These are phyloP conservation scores for Steromphala cineraria DNA, from an alignment of 2,888 invertebrate genomes.

Conservation along the genomic window DNA sequence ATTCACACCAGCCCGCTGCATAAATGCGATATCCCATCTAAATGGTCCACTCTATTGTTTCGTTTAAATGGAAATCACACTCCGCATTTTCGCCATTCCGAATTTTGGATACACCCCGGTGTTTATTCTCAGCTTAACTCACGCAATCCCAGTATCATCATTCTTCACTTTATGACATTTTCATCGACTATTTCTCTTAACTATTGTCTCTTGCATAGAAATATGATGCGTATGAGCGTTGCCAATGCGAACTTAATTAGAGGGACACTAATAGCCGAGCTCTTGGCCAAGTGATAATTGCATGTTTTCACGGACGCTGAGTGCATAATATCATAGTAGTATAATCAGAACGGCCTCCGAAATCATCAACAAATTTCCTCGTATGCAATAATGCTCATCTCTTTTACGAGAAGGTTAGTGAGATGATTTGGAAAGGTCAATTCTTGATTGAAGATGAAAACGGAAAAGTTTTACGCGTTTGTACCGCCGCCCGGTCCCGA, in stretches of 20 bases:
- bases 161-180: conserved; percentile 16
- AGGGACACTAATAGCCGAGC: background rate
- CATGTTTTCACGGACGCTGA: background rate
- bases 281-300: conserved; percentile 1
- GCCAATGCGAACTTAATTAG: background rate
- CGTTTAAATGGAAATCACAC: conserved; percentile 13
- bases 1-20: background rate
- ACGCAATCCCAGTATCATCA: conserved; percentile 5
- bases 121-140: background rate
- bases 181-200: background rate
- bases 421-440: too few relatives aligned
- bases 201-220: background rate
- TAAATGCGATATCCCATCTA: background rate
- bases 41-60: background rate
- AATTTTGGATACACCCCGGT: background rate
- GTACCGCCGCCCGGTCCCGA: too few relatives aligned
- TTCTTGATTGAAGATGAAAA: too few relatives aligned
- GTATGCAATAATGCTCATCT: too few relatives aligned
- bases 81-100: background rate
- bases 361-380: background rate
- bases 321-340: background rate
- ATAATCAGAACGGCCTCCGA: background rate
- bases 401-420: too few relatives aligned
- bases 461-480: too few relatives aligned
- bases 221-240: background rate